Conservation (phyloP, 2,113 vertebrate species). For the Corynorhinus townsendii region DNA sequence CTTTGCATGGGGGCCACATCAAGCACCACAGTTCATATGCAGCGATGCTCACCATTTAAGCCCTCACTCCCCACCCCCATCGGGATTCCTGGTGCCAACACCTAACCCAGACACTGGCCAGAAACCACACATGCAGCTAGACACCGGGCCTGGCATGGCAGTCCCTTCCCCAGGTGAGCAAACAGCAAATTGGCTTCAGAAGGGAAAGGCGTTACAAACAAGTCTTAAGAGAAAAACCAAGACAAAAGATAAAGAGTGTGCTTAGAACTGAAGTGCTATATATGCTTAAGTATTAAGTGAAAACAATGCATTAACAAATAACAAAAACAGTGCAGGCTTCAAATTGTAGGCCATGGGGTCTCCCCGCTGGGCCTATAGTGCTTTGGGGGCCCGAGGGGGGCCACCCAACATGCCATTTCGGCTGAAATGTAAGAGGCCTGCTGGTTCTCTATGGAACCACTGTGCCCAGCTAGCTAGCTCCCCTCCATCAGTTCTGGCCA, state of each 20-base stretch:
- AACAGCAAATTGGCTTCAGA: not conserved
- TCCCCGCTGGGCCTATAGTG: not conserved
- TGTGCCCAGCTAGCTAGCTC: not conserved
- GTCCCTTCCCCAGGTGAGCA: not conserved
- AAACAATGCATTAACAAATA: not conserved
- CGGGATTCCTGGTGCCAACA: not conserved
- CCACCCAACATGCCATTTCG: fast-evolving
- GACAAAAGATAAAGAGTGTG: not conserved
- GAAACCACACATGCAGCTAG: not conserved
- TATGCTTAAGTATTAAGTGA: not conserved
- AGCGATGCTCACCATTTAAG: fast-evolving
- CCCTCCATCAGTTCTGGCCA: not conserved
- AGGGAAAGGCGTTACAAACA: not conserved
- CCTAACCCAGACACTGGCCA: no score
- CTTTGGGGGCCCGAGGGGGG: not conserved
- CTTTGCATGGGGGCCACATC: fast-evolving
- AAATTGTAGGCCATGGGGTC: fast-evolving
- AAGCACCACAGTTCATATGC: not conserved
- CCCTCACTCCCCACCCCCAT: not conserved
- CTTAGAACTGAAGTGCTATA: not conserved
- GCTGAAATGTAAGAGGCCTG: not conserved
- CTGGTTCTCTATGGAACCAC: no score
- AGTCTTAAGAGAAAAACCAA: not conserved
- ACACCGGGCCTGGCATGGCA: not conserved
- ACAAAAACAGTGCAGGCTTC: not conserved